phyloP scores from a whole-genome alignment of 2,113 vertebrate genomes.

The Heptranchias perlo region DNA sequence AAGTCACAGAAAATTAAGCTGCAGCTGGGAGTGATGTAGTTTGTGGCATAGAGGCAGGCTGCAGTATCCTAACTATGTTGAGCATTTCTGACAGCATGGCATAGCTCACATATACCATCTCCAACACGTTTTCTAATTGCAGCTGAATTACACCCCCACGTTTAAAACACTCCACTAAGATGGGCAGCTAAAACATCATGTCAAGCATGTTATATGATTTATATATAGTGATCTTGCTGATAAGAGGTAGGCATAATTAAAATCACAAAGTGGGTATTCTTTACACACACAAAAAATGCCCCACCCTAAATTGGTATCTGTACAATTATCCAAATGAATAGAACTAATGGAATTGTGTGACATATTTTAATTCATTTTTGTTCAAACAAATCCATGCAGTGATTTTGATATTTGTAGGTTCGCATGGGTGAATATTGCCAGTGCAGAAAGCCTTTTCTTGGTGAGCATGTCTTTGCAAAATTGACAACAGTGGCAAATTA shows the following conservation, averaged over 20 bases:
- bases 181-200: slow-evolving; percentile 32
- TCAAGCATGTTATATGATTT: slow-evolving; percentile 35
- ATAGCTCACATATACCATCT: slow-evolving; percentile 34
- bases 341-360: neutral
- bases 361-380: slow-evolving; percentile 14
- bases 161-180: slow-evolving; percentile 28
- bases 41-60: slow-evolving; percentile 36
- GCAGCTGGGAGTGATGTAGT: slow-evolving; percentile 45
- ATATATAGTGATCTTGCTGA: slow-evolving; percentile 20
- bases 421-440: neutral
- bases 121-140: slow-evolving; percentile 34
- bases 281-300: neutral
- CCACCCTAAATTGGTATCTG: neutral
- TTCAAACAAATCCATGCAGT: neutral
- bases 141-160: slow-evolving; percentile 27
- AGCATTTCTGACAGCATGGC: slow-evolving; percentile 37
- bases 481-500: slow-evolving; percentile 13
- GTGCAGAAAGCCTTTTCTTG: neutral
- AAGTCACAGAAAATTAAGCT: slow-evolving; percentile 46
- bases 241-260: slow-evolving; percentile 31
- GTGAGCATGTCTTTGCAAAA: neutral
- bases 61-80: slow-evolving; percentile 36
- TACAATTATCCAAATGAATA: neutral
- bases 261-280: slow-evolving; percentile 23
- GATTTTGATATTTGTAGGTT: slow-evolving; percentile 1